Evolutionary conservation across 2,888 invertebrate species (phyloP).

Genomic region (Aethes cnicana): DNA sequence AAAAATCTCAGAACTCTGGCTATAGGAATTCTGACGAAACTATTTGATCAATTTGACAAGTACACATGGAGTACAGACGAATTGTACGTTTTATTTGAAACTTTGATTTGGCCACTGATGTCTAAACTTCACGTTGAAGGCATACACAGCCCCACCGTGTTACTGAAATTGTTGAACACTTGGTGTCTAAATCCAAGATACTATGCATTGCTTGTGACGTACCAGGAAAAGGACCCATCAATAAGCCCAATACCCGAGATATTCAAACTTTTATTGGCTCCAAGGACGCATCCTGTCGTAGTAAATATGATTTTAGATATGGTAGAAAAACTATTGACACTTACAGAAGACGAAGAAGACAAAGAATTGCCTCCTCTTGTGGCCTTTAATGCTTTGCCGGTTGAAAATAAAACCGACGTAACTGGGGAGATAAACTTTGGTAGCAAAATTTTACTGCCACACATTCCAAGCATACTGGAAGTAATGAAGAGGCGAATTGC

Average conservation of each 20-base stretch:
- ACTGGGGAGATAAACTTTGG: conserved; percentile 84
- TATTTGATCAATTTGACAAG: conserved; percentile 90
- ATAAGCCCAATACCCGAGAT: conserved; percentile 85
- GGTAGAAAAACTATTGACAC: conserved; percentile 87
- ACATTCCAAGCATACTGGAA: conserved; percentile 87
- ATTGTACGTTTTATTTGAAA: conserved; percentile 88
- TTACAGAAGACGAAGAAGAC: conserved; percentile 83
- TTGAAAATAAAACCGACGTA: conserved; percentile 37
- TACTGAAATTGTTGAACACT: conserved; percentile 88
- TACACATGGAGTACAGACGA: conserved; percentile 88
- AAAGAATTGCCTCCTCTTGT: conserved; percentile 64
- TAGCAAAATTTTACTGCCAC: conserved; percentile 87
- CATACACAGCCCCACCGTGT: conserved; percentile 90
- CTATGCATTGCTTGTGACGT: conserved; percentile 86
- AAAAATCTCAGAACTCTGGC: conserved; percentile 85
- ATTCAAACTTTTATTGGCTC: conserved; percentile 86
- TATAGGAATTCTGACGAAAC: conserved; percentile 84
- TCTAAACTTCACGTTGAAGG: conserved; percentile 90
- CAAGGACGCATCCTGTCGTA: conserved; percentile 86
- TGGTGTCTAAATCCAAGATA: conserved; percentile 93
- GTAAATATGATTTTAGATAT: conserved; percentile 87
- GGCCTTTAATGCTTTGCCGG: conserved; percentile 58
- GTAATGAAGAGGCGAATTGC: conserved; percentile 86
- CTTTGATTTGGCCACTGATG: conserved; percentile 91
- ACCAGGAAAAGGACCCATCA: conserved; percentile 63